Conservation (phyloP, 1,140 invertebrate species). For the Tetramorium simillimum region DNA sequence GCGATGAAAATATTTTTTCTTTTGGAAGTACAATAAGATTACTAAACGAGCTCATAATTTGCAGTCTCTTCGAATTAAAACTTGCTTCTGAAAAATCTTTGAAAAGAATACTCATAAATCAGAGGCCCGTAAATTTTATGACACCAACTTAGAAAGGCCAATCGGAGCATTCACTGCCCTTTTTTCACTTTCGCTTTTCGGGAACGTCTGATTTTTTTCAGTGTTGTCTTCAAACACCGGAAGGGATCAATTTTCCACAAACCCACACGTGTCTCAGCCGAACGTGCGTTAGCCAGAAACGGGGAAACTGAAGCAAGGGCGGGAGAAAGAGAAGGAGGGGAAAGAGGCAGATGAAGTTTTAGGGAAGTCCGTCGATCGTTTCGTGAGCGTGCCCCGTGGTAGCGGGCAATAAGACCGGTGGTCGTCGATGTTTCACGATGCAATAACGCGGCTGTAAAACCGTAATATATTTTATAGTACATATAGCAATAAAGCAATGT, state of each 20-base stretch:
- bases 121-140: constrained; percentile 15
- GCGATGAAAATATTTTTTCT: neutral
- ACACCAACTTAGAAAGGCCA: neutral
- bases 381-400: constrained; percentile 6
- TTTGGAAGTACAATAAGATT: neutral
- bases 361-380: constrained; percentile 55
- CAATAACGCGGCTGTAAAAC: constrained; percentile 67
- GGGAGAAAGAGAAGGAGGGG: neutral
- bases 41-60: neutral
- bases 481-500: constrained; percentile 63
- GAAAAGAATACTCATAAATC: constrained; percentile 20
- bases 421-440: constrained; percentile 60
- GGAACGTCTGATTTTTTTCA: constrained; percentile 8
- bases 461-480: constrained; percentile 69
- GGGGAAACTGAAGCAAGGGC: neutral
- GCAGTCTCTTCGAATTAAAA: neutral
- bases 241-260: constrained; percentile 31
- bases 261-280: constrained; percentile 3
- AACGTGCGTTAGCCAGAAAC: neutral
- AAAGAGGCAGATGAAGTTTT: constrained; percentile 49
- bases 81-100: neutral
- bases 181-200: constrained; percentile 33
- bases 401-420: constrained; percentile 42
- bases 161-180: neutral
- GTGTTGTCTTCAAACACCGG: constrained; percentile 30